Percentiles rank a stretch among this genome's conserved stretches.
phyloP scores from a whole-genome alignment of 2,797 vertebrate species.

The Danio albolineatus region DNA sequence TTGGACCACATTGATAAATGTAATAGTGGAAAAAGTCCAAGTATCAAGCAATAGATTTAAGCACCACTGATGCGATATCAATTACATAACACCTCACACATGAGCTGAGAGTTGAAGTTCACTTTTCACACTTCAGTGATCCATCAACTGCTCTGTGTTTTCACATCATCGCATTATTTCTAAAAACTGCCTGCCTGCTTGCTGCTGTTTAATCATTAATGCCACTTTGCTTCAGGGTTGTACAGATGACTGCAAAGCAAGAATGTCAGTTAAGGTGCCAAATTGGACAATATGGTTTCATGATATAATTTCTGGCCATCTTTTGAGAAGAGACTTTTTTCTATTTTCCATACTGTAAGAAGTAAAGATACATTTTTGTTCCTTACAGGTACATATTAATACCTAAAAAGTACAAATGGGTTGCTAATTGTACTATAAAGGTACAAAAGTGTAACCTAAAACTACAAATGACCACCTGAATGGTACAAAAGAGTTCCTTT shows the following conservation, averaged over 20 bases:
- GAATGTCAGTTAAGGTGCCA: neutral
- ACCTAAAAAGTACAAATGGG: no score
- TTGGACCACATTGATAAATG: neutral
- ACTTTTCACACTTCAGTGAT: constrained; percentile 22
- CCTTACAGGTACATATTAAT: no score
- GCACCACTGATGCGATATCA: neutral
- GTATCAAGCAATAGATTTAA: neutral
- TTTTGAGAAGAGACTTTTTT: neutral
- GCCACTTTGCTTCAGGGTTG: neutral
- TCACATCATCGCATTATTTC: neutral
- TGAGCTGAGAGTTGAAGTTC: constrained; percentile 34
- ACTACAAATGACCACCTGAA: no score
- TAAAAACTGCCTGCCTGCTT: neutral
- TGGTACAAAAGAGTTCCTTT: no score
- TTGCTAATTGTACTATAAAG: no score
- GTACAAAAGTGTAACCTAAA: no score
- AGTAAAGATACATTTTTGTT: no score
- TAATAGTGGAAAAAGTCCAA: neutral
- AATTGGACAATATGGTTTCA: no score
- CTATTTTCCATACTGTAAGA: no score
- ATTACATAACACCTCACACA: constrained; percentile 27
- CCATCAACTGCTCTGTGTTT: constrained; percentile 17
- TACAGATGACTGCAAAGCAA: neutral
- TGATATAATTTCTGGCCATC: neutral
- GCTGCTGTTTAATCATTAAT: constrained; percentile 34